Evolutionary conservation across 2,797 vertebrate species (phyloP), one percentile per base, ranked within the genome.

Genomic region (Centroberyx gerrardi): DNA sequence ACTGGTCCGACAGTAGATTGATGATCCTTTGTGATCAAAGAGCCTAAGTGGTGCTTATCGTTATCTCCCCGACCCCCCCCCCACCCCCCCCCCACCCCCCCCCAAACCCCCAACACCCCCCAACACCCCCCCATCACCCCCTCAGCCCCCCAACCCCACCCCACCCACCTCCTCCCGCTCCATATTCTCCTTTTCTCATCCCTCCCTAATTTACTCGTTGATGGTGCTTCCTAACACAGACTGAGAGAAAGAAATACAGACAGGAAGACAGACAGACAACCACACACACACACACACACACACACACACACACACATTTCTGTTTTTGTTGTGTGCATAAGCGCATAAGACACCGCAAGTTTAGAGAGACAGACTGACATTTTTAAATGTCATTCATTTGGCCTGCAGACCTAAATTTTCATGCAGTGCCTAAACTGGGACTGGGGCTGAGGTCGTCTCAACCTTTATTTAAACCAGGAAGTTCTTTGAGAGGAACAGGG

Each of bases 1-100:
- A 95, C 96, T 95, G 94, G 93, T 96, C 92, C 86, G 95, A 85
- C 89, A 83, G 73, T 90, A 95, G 96, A 96, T 96, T 96, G 95
- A 97, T 96, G 96, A 95, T 93, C 92, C 86, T 85, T 86, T 89
- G 91, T 94, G 97, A 97, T 98, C 97, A 98, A 98, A 98, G 96
- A 95, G 93, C 92, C 92, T 96, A 96, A 96, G 96, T 96, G 95
- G 95, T 96, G 95, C 96, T 97, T 96, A 93, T 96, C 93, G 92
- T 96, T 97, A 97, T 97, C 96, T 94, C 91, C 93, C 95, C 93
- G 8, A 93, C 93, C 92, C 93, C 46, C 58, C 52, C 22, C 22
- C 1, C 22, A 1, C 55, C n/a, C 40, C 71, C n/a, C 53, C 13
- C 65, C 48, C 53, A 40, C 38, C 1, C 38, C 5, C 38, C 5